These are phyloP conservation scores for Mamestra brassicae DNA, from an alignment of 2,888 invertebrate genomes.

Conservation along the genomic window DNA sequence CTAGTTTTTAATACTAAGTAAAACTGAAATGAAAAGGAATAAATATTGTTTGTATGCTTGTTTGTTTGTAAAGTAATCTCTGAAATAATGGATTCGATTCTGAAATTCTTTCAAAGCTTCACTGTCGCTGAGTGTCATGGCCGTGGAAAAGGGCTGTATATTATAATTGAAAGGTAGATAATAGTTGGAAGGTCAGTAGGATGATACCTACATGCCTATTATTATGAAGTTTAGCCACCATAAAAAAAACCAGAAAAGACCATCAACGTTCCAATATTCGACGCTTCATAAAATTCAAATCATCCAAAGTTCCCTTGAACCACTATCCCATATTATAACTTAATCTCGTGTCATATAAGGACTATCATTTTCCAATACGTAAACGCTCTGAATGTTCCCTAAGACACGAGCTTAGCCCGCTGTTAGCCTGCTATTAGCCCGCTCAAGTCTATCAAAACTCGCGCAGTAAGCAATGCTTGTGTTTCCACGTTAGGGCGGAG, in stretches of 20 bases:
- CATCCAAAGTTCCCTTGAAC: background rate
- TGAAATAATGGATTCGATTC: too few species aligned
- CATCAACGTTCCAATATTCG: background rate
- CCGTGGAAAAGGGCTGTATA: background rate
- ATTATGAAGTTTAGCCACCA: background rate
- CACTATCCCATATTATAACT: conserved; percentile 21
- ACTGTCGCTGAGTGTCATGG: too few species aligned
- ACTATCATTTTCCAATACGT: conserved; percentile 39
- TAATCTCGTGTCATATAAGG: conserved; percentile 30
- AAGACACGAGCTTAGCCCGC: conserved; percentile 46
- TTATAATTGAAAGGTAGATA: background rate
- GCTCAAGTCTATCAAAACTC: conserved; percentile 31
- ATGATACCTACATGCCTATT: background rate
- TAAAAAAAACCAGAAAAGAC: background rate
- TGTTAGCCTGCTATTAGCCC: conserved; percentile 50
- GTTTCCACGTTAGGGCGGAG: conserved; percentile 1
- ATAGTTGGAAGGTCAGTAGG: background rate
- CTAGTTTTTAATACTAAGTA: background rate
- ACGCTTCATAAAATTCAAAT: conserved; percentile 7
- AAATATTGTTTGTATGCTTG: too few species aligned
- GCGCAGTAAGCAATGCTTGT: conserved; percentile 33
- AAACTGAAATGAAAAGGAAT: too few species aligned
- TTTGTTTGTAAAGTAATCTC: too few species aligned
- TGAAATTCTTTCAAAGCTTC: too few species aligned
- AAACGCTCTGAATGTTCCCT: conserved; percentile 35